Evolutionary conservation across 2,888 invertebrate genomes (phyloP).

Genomic region (Zootermopsis nevadensis): DNA sequence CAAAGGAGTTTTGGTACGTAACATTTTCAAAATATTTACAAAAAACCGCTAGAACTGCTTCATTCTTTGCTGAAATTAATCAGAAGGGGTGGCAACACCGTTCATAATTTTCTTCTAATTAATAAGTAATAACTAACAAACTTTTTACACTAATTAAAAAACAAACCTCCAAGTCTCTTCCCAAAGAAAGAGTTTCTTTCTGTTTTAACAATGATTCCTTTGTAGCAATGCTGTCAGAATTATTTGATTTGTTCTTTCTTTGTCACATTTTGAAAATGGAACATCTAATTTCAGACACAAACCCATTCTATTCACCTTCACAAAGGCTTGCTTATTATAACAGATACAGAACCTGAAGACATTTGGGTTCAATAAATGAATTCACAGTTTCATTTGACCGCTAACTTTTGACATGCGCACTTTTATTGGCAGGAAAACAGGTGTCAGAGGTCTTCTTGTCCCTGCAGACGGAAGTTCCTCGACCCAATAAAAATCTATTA

Average conservation of each 20-base stretch:
- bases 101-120: conserved; percentile 43
- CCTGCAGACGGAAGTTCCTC: too few relatives aligned
- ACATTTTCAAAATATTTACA: conserved; percentile 24
- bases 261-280: too few relatives aligned
- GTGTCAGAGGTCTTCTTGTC: too few relatives aligned
- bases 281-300: too few relatives aligned
- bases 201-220: background rate
- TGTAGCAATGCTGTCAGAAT: background rate
- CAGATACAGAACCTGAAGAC: background rate
- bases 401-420: too few relatives aligned
- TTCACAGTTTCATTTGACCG: background rate
- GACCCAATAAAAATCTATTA: too few relatives aligned
- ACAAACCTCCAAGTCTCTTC: conserved; percentile 36
- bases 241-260: background rate
- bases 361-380: background rate
- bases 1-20: background rate
- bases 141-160: conserved; percentile 51
- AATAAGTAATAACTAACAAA: conserved; percentile 53
- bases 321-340: background rate
- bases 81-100: conserved; percentile 26
- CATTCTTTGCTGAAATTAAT: conserved; percentile 2
- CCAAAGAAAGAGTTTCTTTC: conserved; percentile 1
- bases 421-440: too few relatives aligned
- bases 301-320: background rate
- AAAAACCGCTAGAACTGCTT: background rate